Percentiles rank a stretch among this genome's conserved stretches.
These are phyloP conservation scores for Lacanobia wlatinum DNA, from an alignment of 2,888 invertebrate species.

Conservation along the genomic window DNA sequence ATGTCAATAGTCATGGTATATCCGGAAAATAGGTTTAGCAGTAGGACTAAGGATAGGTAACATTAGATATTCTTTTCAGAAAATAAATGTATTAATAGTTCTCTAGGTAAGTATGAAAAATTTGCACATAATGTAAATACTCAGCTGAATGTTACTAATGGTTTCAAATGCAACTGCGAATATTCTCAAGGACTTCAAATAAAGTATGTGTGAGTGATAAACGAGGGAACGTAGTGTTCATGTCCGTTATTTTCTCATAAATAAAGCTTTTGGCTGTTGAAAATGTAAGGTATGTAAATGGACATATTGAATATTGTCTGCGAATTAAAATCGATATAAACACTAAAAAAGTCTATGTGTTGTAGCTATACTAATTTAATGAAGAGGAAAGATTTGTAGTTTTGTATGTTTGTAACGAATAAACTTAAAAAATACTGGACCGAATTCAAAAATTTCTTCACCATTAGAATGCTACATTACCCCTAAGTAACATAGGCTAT, in stretches of 20 bases:
- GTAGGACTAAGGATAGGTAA: not conserved
- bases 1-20: too few relatives aligned
- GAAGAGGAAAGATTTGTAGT: too few relatives aligned
- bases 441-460: too few relatives aligned
- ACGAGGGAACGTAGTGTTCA: constrained; percentile 24
- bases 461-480: too few relatives aligned
- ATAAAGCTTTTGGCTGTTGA: not conserved
- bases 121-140: constrained; percentile 33
- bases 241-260: constrained; percentile 38
- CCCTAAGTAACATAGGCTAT: too few relatives aligned
- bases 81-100: not conserved
- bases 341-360: not conserved
- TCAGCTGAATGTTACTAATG: constrained; percentile 45
- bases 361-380: not conserved
- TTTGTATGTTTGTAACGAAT: too few relatives aligned
- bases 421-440: too few relatives aligned
- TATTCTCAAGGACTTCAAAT: constrained; percentile 44
- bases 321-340: not conserved
- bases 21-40: too few relatives aligned
- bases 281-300: constrained; percentile 10
- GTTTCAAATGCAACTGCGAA: constrained; percentile 47
- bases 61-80: not conserved
- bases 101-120: constrained; percentile 33
- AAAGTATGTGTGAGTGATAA: constrained; percentile 51
- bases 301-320: constrained; percentile 16